Evolutionary conservation across 2,113 vertebrate species (phyloP).

Genomic region (Xenopus laevis): DNA sequence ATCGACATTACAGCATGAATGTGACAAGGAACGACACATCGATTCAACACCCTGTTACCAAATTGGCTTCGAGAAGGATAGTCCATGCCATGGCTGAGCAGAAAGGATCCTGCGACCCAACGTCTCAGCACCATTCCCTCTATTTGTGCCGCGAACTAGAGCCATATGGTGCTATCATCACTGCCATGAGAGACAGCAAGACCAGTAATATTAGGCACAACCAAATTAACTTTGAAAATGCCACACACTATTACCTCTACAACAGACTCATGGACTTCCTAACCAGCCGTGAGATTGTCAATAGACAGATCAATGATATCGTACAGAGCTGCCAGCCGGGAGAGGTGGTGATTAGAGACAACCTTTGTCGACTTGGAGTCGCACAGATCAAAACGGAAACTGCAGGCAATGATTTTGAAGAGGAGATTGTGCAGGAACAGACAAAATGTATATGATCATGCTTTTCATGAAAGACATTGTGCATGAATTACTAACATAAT

Average conservation of each 20-base stretch:
- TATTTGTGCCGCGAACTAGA: slow-evolving; percentile 82
- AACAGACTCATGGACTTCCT: slow-evolving; percentile 94
- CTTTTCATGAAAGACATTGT: too few species aligned
- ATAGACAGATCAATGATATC: slow-evolving; percentile 84
- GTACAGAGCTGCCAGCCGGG: slow-evolving; percentile 90
- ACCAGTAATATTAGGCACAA: slow-evolving; percentile 55
- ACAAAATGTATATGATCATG: too few species aligned
- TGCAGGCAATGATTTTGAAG: slow-evolving; percentile 62
- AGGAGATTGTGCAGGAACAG: slow-evolving; percentile 50
- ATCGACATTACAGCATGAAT: slow-evolving; percentile 79
- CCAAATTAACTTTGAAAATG: slow-evolving; percentile 79
- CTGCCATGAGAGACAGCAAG: slow-evolving; percentile 60
- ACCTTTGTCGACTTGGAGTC: slow-evolving; percentile 88
- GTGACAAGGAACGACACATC: slow-evolving; percentile 69
- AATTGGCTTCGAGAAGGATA: slow-evolving; percentile 71
- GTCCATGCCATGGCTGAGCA: slow-evolving; percentile 62
- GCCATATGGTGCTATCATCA: slow-evolving; percentile 66
- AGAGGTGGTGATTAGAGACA: slow-evolving; percentile 90
- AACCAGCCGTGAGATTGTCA: slow-evolving; percentile 87
- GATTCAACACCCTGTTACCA: slow-evolving; percentile 85
- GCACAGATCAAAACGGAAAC: slow-evolving; percentile 88
- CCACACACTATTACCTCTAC: slow-evolving; percentile 95
- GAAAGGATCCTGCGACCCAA: slow-evolving; percentile 48
- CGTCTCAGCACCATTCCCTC: slow-evolving; percentile 69
- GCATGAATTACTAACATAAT: too few species aligned